Evolutionary conservation across 2,797 vertebrate genomes (phyloP).

Genomic region (Mergus octosetaceus): DNA sequence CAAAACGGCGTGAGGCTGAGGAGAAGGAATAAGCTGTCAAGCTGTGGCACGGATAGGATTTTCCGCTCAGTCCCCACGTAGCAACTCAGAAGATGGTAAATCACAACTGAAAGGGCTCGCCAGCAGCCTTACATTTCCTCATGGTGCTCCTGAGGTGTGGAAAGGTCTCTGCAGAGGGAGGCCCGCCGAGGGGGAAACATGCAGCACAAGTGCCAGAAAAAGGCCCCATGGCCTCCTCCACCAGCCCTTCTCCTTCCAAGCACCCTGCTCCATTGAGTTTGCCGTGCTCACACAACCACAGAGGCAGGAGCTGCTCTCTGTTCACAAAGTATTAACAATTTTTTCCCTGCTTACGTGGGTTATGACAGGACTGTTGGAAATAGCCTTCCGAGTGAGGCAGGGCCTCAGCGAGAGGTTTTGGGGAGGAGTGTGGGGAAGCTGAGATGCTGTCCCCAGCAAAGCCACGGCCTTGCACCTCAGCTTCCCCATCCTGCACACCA

Average conservation of each 20-base stretch:
- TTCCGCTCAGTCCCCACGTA: constrained; percentile 4
- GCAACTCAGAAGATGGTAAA: constrained; percentile 52
- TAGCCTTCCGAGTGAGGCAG: neutral
- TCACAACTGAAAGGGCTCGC: constrained; percentile 58
- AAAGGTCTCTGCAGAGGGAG: constrained; percentile 60
- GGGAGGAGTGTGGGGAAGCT: neutral
- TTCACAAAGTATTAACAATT: neutral
- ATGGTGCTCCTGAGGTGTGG: constrained; percentile 50
- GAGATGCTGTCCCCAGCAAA: neutral
- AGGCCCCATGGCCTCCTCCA: neutral
- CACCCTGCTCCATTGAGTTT: neutral
- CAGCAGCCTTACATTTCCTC: constrained; percentile 52
- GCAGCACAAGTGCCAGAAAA: constrained; percentile 40
- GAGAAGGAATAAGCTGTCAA: neutral
- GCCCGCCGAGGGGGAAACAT: constrained; percentile 1
- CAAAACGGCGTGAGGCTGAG: neutral
- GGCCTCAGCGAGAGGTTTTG: neutral
- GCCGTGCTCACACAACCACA: neutral
- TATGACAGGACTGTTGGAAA: neutral
- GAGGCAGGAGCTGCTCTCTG: neutral
- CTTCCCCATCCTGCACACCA: neutral
- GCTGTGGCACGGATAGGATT: constrained; percentile 3
- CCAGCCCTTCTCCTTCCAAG: neutral
- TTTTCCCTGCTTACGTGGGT: neutral
- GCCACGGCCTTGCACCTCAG: neutral